phyloP scores from a whole-genome alignment of 2,888 invertebrate species.

The Timema cristinae region DNA sequence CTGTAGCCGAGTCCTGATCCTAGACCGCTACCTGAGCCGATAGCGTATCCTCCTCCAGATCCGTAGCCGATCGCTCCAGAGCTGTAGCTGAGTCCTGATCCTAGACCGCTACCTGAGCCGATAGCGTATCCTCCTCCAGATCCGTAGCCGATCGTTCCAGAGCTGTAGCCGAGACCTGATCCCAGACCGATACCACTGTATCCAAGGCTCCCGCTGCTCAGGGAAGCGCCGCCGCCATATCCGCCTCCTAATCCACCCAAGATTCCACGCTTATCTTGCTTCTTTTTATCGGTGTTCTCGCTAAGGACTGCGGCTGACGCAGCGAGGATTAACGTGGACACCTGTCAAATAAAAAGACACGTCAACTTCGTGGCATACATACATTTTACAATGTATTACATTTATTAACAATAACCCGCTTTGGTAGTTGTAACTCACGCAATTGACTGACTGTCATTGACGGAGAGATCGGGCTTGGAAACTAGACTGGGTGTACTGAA shows the following conservation, averaged over 20 bases:
- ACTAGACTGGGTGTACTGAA: no score
- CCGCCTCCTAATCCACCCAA: slow-evolving; percentile 7
- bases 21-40: neutral
- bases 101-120: neutral
- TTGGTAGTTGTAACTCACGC: no score
- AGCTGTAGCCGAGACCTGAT: neutral
- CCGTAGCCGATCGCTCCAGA: neutral
- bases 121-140: neutral
- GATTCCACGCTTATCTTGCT: slow-evolving; percentile 2
- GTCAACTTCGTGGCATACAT: no score
- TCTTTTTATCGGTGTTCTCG: neutral
- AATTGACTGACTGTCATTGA: no score
- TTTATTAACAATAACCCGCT: no score
- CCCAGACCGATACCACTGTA: neutral
- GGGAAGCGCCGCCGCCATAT: slow-evolving; percentile 4
- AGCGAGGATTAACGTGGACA: slow-evolving; percentile 3
- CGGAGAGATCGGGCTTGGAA: no score
- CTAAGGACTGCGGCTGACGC: slow-evolving; percentile 11
- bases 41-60: neutral
- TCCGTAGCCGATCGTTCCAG: neutral
- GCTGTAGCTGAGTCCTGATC: neutral
- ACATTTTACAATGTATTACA: no score
- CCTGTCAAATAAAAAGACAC: neutral
- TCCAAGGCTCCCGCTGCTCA: neutral
- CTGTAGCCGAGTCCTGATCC: neutral